Evolutionary conservation across 64 coral and sea anemone species (phyloP).

Genomic region (Montipora sp.): DNA sequence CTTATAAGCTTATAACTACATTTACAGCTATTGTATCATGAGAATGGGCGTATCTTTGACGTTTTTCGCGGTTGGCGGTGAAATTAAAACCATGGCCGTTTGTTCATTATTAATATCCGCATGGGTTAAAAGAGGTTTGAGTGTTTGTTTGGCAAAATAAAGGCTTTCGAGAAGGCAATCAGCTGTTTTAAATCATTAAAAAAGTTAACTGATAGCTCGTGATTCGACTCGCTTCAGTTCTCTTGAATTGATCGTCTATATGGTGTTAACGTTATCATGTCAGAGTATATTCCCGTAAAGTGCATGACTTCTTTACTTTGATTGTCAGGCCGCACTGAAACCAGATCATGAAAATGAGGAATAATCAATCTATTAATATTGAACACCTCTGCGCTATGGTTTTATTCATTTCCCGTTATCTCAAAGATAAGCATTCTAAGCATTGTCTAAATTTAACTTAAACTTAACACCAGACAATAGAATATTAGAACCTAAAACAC

Average conservation of each 20-base stretch:
- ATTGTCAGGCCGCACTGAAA: neutral
- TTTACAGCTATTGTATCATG: neutral
- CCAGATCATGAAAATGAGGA: neutral
- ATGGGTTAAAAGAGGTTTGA: slow-evolving; percentile 12
- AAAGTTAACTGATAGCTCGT: neutral
- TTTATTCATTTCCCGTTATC: slow-evolving; percentile 8
- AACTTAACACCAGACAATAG: slow-evolving; percentile 3
- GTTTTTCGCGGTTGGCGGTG: slow-evolving; percentile 4
- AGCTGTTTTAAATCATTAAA: slow-evolving; percentile 4
- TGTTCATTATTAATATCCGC: slow-evolving; percentile 30
- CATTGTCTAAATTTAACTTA: slow-evolving; percentile 21
- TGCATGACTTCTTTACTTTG: neutral
- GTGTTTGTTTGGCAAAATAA: slow-evolving; percentile 52
- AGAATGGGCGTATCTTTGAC: neutral
- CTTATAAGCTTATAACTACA: neutral
- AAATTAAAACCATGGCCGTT: neutral
- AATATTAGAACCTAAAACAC: neutral
- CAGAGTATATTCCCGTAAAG: neutral
- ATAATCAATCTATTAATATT: slow-evolving; percentile 1
- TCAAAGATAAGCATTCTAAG: slow-evolving; percentile 27
- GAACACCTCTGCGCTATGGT: slow-evolving; percentile 6
- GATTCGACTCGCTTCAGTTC: neutral
- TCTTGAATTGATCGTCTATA: neutral
- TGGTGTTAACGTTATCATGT: neutral
- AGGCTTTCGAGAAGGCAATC: slow-evolving; percentile 17